A percentile compares a stretch with the other conserved stretches of the same genome.
Conservation (phyloP, 2,888 invertebrate genomes). For the Meganola albula region DNA sequence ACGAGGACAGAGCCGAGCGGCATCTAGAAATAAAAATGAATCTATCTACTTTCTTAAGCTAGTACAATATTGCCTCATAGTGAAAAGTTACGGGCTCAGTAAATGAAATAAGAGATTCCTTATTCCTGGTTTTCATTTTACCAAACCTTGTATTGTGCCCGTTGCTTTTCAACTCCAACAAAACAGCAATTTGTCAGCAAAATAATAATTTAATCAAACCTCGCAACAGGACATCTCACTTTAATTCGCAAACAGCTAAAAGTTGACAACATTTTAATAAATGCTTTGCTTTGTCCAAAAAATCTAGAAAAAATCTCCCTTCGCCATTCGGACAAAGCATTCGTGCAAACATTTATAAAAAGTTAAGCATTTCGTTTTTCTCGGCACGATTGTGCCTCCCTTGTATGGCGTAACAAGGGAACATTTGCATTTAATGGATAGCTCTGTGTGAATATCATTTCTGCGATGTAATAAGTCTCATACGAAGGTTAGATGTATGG, state of each 20-base stretch:
- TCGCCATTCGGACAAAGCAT: conserved; percentile 59
- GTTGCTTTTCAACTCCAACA: too few relatives aligned
- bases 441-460: conserved; percentile 27
- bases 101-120: too few relatives aligned
- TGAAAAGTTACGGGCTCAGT: too few relatives aligned
- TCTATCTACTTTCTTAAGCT: too few relatives aligned
- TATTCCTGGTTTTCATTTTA: too few relatives aligned
- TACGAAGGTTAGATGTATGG: too few relatives aligned
- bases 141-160: too few relatives aligned
- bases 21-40: too few relatives aligned
- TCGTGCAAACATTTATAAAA: conserved; percentile 61
- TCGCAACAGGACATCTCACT: conserved; percentile 21
- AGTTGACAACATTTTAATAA: conserved; percentile 62
- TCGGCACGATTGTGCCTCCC: conserved; percentile 34
- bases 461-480: conserved; percentile 20
- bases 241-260: conserved; percentile 27
- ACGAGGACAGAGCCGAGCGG: too few relatives aligned
- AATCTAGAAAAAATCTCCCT: conserved; percentile 42
- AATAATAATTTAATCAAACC: conserved; percentile 29
- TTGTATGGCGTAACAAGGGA: conserved; percentile 32
- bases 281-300: conserved; percentile 53
- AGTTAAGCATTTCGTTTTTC: conserved; percentile 48
- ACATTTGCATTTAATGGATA: conserved; percentile 50
- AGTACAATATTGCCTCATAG: too few relatives aligned
- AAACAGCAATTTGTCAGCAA: too few relatives aligned